These are phyloP conservation scores for Apodemus sylvaticus DNA, from an alignment of 2,113 vertebrate species.

Conservation along the genomic window DNA sequence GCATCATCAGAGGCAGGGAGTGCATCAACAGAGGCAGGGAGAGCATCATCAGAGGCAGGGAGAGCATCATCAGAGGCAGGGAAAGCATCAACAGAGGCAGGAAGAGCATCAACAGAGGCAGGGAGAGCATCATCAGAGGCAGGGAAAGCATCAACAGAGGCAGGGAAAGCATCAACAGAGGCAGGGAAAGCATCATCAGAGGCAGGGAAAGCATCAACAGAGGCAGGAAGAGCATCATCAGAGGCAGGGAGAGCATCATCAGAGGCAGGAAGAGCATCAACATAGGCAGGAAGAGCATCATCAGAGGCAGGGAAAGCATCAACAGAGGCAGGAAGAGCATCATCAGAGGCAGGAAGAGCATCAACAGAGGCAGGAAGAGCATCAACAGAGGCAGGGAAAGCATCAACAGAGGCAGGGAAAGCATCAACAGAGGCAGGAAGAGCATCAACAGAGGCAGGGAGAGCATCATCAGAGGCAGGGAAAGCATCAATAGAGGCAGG, in stretches of 20 bases:
- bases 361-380: neutral
- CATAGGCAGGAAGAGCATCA: no score
- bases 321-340: no score
- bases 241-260: neutral
- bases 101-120: neutral
- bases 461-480: no score
- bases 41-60: no score
- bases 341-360: neutral
- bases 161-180: neutral
- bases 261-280: no score
- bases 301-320: no score
- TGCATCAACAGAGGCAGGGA: neutral
- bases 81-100: no score
- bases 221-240: neutral
- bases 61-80: neutral
- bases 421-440: neutral
- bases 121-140: neutral
- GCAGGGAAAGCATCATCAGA: neutral
- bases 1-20: neutral
- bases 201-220: neutral
- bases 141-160: neutral
- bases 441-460: neutral
- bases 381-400: neutral
- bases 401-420: neutral
- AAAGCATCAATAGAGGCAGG: no score